phyloP scores from a whole-genome alignment of 2,888 invertebrate species.

The Lasioglossum calceatum region DNA sequence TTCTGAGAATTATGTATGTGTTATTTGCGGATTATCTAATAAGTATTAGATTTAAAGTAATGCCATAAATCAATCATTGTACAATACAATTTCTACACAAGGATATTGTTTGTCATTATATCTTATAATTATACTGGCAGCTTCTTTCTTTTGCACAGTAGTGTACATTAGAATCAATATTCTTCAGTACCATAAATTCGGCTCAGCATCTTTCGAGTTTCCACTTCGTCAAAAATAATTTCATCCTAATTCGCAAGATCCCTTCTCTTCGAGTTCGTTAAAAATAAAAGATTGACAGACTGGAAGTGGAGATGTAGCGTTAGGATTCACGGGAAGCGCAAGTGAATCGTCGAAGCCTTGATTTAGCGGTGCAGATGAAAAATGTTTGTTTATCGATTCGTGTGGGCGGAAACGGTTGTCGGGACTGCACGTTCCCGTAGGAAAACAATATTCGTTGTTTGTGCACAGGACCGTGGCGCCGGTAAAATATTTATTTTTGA shows the following conservation, averaged over 20 bases:
- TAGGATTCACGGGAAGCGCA: not conserved
- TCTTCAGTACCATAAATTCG: not conserved
- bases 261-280: too few relatives aligned
- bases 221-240: not conserved
- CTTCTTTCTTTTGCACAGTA: too few relatives aligned
- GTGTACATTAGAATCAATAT: too few relatives aligned
- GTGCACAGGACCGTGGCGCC: constrained; percentile 4
- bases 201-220: not conserved
- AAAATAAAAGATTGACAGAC: not conserved
- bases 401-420: constrained; percentile 36
- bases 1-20: too few relatives aligned
- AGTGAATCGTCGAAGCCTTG: constrained; percentile 15
- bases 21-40: too few relatives aligned
- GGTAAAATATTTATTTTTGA: constrained; percentile 45
- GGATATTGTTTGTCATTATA: too few relatives aligned
- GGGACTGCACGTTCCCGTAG: constrained; percentile 8
- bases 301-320: not conserved
- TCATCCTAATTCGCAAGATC: not conserved
- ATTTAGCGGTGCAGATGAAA: constrained; percentile 41
- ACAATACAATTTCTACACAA: too few relatives aligned
- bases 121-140: too few relatives aligned
- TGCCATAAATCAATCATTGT: too few relatives aligned
- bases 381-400: constrained; percentile 54
- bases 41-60: too few relatives aligned
- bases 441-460: constrained; percentile 37